phyloP scores from a whole-genome alignment of 2,797 vertebrate genomes.

The Hafferia zeledoni region DNA sequence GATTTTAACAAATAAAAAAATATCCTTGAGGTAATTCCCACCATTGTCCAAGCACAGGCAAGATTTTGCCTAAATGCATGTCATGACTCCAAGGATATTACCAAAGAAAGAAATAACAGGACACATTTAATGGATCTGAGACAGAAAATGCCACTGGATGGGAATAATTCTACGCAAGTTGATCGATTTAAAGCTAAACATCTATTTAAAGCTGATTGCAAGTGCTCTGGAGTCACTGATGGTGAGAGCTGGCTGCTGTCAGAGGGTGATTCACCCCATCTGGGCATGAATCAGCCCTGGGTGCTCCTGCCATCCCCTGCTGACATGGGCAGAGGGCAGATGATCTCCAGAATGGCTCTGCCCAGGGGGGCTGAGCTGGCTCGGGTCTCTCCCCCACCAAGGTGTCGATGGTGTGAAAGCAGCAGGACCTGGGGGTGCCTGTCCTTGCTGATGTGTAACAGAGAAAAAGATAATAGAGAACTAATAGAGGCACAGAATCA shows the following conservation, averaged over 20 bases:
- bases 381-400: background rate
- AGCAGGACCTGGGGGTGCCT: background rate
- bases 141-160: background rate
- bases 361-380: background rate
- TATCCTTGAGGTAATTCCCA: background rate
- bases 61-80: background rate
- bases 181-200: background rate
- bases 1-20: background rate
- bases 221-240: background rate
- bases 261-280: background rate
- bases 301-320: background rate
- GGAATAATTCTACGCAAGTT: background rate
- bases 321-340: background rate
- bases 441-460: background rate
- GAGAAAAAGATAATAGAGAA: background rate
- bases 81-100: background rate
- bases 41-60: background rate
- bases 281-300: background rate
- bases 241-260: background rate
- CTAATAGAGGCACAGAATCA: background rate
- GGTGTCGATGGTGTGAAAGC: fast-evolving
- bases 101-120: background rate
- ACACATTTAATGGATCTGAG: background rate
- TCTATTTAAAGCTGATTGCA: background rate
- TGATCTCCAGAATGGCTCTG: background rate